Conservation (phyloP, 2,113 vertebrate genomes). For the Neotragus pygmaeus region DNA sequence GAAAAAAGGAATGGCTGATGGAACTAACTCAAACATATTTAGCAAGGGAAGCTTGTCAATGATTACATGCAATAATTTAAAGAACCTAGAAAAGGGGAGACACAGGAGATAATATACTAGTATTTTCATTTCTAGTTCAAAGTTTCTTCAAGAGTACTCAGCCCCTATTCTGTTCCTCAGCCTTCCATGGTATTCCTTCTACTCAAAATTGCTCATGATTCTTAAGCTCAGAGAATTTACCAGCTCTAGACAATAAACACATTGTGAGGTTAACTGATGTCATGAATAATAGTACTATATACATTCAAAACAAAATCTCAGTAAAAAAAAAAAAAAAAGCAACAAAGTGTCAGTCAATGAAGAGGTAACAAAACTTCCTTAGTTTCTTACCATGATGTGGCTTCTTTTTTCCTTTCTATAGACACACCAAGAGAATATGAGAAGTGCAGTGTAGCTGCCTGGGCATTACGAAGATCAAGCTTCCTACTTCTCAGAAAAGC, state of each 20-base stretch:
- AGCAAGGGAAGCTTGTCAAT: not conserved
- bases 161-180: not conserved
- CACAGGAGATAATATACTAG: not conserved
- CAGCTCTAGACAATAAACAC: slow-evolving; percentile 9
- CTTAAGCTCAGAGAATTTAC: not conserved
- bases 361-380: slow-evolving; percentile 31
- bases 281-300: not conserved
- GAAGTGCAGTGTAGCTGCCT: slow-evolving; percentile 58
- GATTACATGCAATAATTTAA: not conserved
- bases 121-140: not conserved
- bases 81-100: not conserved
- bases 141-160: not conserved
- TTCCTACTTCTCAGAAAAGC: slow-evolving; percentile 54
- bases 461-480: slow-evolving; percentile 58
- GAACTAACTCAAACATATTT: not conserved
- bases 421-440: slow-evolving; percentile 66
- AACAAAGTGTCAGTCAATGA: slow-evolving; percentile 29
- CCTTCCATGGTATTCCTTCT: not conserved
- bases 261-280: not conserved
- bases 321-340: not conserved
- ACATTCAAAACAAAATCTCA: slow-evolving; percentile 27
- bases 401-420: slow-evolving; percentile 74
- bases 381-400: slow-evolving; percentile 82
- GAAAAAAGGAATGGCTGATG: not conserved
- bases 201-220: not conserved